A percentile compares a stretch with the other conserved stretches of the same genome.
These are phyloP conservation scores for Parauchenoglanis ngamensis DNA, from an alignment of 2,797 vertebrate species.

Conservation along the genomic window DNA sequence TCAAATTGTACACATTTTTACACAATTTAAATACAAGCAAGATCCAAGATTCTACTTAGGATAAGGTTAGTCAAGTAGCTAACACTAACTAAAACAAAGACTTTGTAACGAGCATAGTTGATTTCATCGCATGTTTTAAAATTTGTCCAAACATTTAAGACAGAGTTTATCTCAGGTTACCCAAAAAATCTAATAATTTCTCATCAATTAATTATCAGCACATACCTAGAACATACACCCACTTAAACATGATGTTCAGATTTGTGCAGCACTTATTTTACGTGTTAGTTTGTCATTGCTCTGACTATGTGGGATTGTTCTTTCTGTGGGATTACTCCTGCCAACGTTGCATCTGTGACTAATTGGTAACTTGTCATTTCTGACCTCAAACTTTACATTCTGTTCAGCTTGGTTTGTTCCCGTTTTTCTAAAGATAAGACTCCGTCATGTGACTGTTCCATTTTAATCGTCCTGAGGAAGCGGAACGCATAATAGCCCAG, in stretches of 20 bases:
- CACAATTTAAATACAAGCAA: neutral
- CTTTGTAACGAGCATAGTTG: neutral
- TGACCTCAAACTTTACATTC: conserved; percentile 14
- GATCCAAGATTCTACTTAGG: neutral
- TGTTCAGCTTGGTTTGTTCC: neutral
- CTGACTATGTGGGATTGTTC: neutral
- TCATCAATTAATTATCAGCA: neutral
- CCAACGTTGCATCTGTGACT: neutral
- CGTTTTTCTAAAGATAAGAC: conserved; percentile 7
- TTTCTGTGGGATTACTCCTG: neutral
- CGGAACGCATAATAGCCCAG: neutral
- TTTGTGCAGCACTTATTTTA: neutral
- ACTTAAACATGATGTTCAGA: neutral
- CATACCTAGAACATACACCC: neutral
- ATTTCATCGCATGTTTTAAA: neutral
- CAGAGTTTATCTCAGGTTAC: neutral
- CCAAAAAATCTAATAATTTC: neutral
- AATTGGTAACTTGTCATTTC: neutral
- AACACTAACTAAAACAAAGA: neutral
- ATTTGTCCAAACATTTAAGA: neutral
- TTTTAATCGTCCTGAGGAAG: neutral
- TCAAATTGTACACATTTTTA: neutral
- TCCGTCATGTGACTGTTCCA: neutral
- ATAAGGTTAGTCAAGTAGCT: neutral
- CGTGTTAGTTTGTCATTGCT: neutral